These are phyloP conservation scores for Spodoptera exigua DNA, from an alignment of 2,888 invertebrate species.

Conservation along the genomic window DNA sequence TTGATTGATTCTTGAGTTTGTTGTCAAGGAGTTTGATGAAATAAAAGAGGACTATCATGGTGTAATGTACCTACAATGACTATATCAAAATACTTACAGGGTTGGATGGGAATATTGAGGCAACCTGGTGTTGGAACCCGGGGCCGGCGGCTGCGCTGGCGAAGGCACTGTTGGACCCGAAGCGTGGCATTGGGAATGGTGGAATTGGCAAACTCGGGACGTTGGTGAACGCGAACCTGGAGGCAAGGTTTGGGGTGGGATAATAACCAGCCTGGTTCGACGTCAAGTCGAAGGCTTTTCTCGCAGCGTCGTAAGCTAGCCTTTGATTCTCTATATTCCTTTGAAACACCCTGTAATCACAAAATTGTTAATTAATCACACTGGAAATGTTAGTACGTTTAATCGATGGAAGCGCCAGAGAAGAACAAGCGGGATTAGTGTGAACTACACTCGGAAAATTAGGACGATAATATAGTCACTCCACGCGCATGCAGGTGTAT, in stretches of 20 bases:
- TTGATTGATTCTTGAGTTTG: too few species aligned
- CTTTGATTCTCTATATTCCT: conserved; percentile 74
- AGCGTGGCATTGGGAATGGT: conserved; percentile 55
- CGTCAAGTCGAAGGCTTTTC: conserved; percentile 80
- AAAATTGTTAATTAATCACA: conserved; percentile 54
- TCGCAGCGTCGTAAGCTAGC: conserved; percentile 78
- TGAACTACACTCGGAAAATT: conserved; percentile 42
- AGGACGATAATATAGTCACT: conserved; percentile 26
- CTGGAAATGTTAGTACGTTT: conserved; percentile 37
- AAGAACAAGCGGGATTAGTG: conserved; percentile 38
- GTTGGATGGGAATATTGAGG: conserved; percentile 89
- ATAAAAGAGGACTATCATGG: too few species aligned
- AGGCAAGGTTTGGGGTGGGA: conserved; percentile 71
- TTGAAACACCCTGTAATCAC: conserved; percentile 77
- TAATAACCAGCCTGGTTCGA: conserved; percentile 72
- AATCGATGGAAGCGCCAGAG: conserved; percentile 49
- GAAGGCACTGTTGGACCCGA: conserved; percentile 76
- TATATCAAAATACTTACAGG: conserved; percentile 80
- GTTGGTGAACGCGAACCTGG: conserved; percentile 68
- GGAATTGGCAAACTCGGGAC: conserved; percentile 23
- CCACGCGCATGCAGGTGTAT: conserved; percentile 18
- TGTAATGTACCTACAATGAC: too few species aligned
- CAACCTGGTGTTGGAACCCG: conserved; percentile 88
- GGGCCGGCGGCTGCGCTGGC: conserved; percentile 89
- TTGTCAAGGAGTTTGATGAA: too few species aligned